A percentile compares a stretch with the other conserved stretches of the same genome.
Evolutionary conservation across 2,113 vertebrate genomes (phyloP).

Genomic region (Barbus barbus): DNA sequence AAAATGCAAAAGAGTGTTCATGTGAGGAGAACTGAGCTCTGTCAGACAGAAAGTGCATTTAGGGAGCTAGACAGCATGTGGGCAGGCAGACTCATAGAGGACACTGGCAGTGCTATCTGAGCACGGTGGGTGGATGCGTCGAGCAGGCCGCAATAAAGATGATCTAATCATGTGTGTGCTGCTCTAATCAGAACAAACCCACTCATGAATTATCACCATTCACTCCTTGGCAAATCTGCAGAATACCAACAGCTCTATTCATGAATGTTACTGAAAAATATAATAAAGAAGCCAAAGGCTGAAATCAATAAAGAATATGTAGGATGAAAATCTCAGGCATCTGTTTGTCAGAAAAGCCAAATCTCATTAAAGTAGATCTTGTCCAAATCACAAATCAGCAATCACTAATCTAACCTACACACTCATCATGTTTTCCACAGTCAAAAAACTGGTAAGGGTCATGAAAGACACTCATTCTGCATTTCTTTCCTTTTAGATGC

Average conservation of each 20-base stretch:
- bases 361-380: too few relatives aligned
- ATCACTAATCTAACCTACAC: too few relatives aligned
- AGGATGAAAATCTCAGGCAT: background rate
- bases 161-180: background rate
- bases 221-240: background rate
- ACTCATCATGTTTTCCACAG: too few relatives aligned
- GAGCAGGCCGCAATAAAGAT: slow-evolving; percentile 2
- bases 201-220: slow-evolving; percentile 10
- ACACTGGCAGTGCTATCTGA: slow-evolving; percentile 30
- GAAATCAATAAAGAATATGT: background rate
- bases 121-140: slow-evolving; percentile 16
- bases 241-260: background rate
- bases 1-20: too few relatives aligned
- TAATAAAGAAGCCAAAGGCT: background rate
- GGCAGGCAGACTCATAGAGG: slow-evolving; percentile 19
- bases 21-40: background rate
- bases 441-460: background rate
- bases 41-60: background rate
- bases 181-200: slow-evolving; percentile 29
- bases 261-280: background rate
- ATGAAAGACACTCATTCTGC: background rate
- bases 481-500: background rate
- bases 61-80: slow-evolving; percentile 27
- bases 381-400: too few relatives aligned
- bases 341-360: too few relatives aligned